phyloP scores from a whole-genome alignment of 2,797 vertebrate species.

The Micrastur ruficollis region DNA sequence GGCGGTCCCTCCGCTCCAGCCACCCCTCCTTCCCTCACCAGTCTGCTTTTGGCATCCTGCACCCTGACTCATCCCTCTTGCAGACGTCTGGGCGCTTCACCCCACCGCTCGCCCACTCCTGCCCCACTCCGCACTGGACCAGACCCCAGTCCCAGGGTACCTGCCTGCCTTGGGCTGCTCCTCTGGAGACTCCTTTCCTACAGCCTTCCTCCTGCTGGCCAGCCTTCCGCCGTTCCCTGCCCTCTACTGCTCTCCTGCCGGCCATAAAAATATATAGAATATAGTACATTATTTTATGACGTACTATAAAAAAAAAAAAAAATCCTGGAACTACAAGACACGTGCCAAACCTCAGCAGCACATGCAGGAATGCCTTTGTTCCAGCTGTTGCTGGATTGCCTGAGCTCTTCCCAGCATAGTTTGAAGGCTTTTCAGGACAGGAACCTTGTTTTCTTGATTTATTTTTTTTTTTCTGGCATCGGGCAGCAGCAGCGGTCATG shows the following conservation, averaged over 20 bases:
- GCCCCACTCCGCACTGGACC: rapidly evolving
- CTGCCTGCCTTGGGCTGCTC: background rate
- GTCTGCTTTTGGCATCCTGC: rapidly evolving
- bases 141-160: background rate
- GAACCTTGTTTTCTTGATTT: background rate
- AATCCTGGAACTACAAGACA: constrained; percentile 19
- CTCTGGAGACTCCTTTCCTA: background rate
- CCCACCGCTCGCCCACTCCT: background rate
- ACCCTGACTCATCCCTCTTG: background rate
- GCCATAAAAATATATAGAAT: constrained; percentile 55
- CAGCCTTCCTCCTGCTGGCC: background rate
- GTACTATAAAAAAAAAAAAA: background rate
- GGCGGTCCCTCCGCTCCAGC: rapidly evolving
- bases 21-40: background rate
- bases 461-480: background rate
- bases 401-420: background rate
- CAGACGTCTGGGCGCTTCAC: background rate
- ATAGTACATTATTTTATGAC: constrained; percentile 60
- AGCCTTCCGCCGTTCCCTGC: background rate
- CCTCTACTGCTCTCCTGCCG: constrained; percentile 23
- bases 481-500: background rate
- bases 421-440: background rate
- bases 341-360: constrained; percentile 49
- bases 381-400: background rate
- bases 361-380: constrained; percentile 48